Conservation (phyloP, 2,888 invertebrate species). For the Aspidiotus rigidus region DNA sequence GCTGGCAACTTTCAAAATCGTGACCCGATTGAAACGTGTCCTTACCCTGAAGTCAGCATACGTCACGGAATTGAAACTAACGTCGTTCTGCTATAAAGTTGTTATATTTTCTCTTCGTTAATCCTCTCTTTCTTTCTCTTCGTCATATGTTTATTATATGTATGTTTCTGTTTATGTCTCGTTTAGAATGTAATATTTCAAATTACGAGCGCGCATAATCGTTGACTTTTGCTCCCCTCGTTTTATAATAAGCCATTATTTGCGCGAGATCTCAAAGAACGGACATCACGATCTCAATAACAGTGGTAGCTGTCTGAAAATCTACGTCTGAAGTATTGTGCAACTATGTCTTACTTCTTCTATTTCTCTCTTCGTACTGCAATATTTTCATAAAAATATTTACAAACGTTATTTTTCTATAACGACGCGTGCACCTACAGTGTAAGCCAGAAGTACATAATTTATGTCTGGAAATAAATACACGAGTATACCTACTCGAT, state of each 20-base stretch:
- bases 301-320: conserved; percentile 15
- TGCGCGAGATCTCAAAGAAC: conserved; percentile 28
- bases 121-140: conserved; percentile 3
- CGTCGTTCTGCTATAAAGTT: conserved; percentile 35
- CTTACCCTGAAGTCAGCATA: conserved; percentile 33
- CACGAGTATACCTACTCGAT: too few species aligned
- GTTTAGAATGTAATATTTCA: conserved; percentile 23
- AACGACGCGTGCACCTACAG: too few species aligned
- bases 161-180: conserved; percentile 31
- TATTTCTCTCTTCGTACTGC: not conserved
- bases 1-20: conserved; percentile 33
- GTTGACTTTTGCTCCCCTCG: conserved; percentile 32
- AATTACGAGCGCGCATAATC: conserved; percentile 32
- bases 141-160: conserved; percentile 2
- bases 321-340: conserved; percentile 1
- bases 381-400: too few species aligned
- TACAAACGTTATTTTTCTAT: too few species aligned
- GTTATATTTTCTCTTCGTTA: conserved; percentile 18
- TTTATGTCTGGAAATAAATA: too few species aligned
- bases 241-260: conserved; percentile 33
- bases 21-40: conserved; percentile 33
- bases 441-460: too few species aligned
- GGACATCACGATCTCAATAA: conserved; percentile 31
- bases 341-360: not conserved
- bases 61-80: conserved; percentile 32